Base-by-base conservation (phyloP, 2,113 vertebrate genomes). In the Sclerurus mexicanus region DNA sequence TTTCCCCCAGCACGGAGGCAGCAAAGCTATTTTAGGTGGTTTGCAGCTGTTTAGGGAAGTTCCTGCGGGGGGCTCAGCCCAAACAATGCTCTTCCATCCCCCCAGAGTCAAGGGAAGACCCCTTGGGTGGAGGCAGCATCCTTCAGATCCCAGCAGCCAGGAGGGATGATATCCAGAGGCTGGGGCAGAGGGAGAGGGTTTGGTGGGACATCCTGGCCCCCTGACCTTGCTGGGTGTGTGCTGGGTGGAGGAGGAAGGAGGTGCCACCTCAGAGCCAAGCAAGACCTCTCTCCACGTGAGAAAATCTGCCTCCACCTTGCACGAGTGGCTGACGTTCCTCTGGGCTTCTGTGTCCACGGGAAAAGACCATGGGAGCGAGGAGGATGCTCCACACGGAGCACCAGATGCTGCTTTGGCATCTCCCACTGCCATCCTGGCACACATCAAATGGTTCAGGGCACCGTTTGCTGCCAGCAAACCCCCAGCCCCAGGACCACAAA, bases 261-360 rank as follows among this genome's bases (percentile, higher is more conserved):
- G 1, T 62, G 16, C 10, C 42, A 62, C 7, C 56, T 63, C 31
- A 74, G 24, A 85, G 30, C 40, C 31, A 5, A 7, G 23, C 30
- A 49, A 74, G 40, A 49, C 15, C 37, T 17, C 7, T 60, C 39
- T 79, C 30, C 35, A 9, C 22, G 19, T 21, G 4, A 3, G 19
- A 33, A 60, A 64, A 52, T 50, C 72, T 68, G 30, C 23, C 30
- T 67, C n/a, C 20, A 6, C 62, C 63, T 58, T 39, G 23, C 33
- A 60, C 0, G 0, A 31, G 23, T 12, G 14, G 4, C 46, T 31
- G 39, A 20, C 0, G 0, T 5, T 47, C 21, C 30, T 47, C 49
- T n/a, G 53, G 30, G 22, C 33, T 25, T 49, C 72, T 56, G 17
- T 44, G 64, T 7, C 53, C 31, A 1, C 7, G 4, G 53, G 30